phyloP scores from a whole-genome alignment of 2,113 vertebrate species.

The Corythaixoides concolor region DNA sequence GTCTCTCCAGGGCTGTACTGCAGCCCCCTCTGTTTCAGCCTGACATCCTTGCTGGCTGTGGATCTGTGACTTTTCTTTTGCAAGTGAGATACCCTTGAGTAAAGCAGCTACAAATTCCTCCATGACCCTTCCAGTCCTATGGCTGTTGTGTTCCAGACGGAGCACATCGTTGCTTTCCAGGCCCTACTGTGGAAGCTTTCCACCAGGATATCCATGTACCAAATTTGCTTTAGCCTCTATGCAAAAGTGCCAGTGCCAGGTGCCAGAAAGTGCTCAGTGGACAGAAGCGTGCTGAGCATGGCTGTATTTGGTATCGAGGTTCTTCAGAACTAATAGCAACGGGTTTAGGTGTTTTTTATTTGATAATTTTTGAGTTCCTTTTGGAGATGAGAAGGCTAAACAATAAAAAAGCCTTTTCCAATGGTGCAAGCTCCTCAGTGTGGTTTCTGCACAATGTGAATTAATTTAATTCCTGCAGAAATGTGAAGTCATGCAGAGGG shows the following conservation, averaged over 20 bases:
- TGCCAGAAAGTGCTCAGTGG: not conserved
- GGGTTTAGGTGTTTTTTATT: not conserved
- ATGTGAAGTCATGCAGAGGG: not conserved
- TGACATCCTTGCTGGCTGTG: not conserved
- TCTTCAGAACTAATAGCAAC: not conserved
- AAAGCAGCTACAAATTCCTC: not conserved
- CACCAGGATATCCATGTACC: not conserved
- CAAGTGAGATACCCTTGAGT: not conserved
- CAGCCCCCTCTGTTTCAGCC: not conserved
- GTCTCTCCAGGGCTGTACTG: not conserved
- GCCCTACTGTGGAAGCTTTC: not conserved
- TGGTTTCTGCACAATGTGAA: no score
- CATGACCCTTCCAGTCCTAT: not conserved
- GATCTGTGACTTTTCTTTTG: not conserved
- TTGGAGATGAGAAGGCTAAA: not conserved
- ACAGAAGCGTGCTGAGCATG: not conserved
- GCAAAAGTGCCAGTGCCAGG: not conserved
- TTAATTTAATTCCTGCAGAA: not conserved
- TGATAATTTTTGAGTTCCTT: not conserved
- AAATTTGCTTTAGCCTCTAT: not conserved
- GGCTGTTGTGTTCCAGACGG: not conserved
- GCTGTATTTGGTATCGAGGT: not conserved
- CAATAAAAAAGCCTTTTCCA: conserved; percentile 55
- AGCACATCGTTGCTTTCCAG: not conserved
- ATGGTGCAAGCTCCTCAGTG: not conserved